Evolutionary conservation across 2,113 vertebrate genomes (phyloP), one percentile per base, ranked within the genome.

Genomic region (Rattus norvegicus): DNA sequence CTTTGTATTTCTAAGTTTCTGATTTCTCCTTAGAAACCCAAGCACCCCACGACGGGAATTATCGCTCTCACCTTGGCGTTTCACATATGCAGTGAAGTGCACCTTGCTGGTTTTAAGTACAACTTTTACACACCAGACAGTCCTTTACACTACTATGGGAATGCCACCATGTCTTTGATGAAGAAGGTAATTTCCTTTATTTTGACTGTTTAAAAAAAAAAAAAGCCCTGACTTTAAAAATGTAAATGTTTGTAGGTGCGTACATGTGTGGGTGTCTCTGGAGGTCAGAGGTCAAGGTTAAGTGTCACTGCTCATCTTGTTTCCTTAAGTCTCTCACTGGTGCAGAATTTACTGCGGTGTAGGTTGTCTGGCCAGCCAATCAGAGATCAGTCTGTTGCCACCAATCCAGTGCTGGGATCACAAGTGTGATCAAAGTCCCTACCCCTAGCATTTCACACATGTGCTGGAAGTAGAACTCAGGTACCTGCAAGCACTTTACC

Each of bases 71-170:
- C 99, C 0, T 11, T 99, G 30, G 99, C 99, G 2, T 98, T 99
- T 97, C 98, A 99, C 39, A 97, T 99, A 81, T 99, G 99, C 96
- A 98, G 98, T 5, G 98, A 99, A 97, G 98, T 99, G 92, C 99
- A 99, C 52, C 89, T 99, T 91, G 98, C 99, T 70, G 99, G 99
- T 72, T 99, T 99, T 95, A 99, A 98, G 96, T 99, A 99, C 0
- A 98, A 98, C 94, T 98, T 99, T 92, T 90, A 97, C 69, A 98
- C 98, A 93, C 97, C 97, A 92, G 98, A 98, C 52, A 98, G 98
- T 88, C 98, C 98, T 94, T 98, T 99, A 97, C 99, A 99, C 95
- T 99, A 99, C 97, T 99, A 99, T 1, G 99, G 99, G 63, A 99
- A 99, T 2, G 98, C 98, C 5, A 99, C 98, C 11, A 99, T 99